phyloP scores from a whole-genome alignment of 2,113 vertebrate species.

The human region DNA sequence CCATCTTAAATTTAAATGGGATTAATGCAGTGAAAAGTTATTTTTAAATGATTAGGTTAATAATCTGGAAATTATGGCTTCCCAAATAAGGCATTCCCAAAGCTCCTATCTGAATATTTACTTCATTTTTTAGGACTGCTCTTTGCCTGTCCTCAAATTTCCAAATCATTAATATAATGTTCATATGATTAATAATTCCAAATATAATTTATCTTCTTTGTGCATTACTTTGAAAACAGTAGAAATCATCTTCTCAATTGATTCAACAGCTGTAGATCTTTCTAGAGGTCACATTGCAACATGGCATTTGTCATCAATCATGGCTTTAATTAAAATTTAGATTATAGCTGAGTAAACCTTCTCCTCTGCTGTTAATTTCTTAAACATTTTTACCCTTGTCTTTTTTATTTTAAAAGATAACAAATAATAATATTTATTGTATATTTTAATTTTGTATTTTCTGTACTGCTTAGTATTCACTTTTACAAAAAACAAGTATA shows the following conservation, averaged over 20 bases:
- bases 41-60: constrained; percentile 82
- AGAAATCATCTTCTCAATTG: constrained; percentile 70
- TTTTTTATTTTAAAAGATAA: constrained; percentile 49
- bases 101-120: constrained; percentile 32
- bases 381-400: background rate
- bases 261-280: constrained; percentile 76
- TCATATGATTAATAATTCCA: constrained; percentile 57
- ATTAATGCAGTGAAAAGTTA: constrained; percentile 81
- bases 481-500: constrained; percentile 28
- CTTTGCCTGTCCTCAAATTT: constrained; percentile 16
- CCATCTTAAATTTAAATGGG: constrained; percentile 79
- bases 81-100: constrained; percentile 51
- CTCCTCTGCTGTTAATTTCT: constrained; percentile 68
- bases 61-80: constrained; percentile 80
- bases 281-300: constrained; percentile 76
- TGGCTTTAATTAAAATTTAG: constrained; percentile 79
- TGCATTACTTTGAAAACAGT: constrained; percentile 62
- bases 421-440: background rate
- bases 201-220: constrained; percentile 72
- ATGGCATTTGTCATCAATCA: constrained; percentile 72
- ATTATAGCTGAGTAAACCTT: constrained; percentile 69
- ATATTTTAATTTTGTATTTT: constrained; percentile 57
- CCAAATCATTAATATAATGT: constrained; percentile 29
- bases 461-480: constrained; percentile 42
- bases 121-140: constrained; percentile 37